These are phyloP conservation scores for Cantharis rustica DNA, from an alignment of 2,888 invertebrate species.

Conservation along the genomic window DNA sequence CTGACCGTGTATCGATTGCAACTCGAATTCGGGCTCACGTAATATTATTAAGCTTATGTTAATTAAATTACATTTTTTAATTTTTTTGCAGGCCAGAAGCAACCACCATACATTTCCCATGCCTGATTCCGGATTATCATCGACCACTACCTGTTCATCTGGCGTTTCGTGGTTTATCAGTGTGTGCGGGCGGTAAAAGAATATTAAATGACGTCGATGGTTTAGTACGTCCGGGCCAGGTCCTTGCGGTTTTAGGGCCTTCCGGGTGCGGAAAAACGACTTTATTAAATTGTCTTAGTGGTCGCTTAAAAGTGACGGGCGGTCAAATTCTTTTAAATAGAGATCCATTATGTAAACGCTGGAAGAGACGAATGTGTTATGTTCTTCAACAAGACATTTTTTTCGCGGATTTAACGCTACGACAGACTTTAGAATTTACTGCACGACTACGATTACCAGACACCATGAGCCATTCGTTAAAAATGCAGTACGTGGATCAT, in stretches of 20 bases:
- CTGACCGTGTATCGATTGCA: conserved; percentile 30
- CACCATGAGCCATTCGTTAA: conserved; percentile 70
- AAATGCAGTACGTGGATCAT: conserved; percentile 77
- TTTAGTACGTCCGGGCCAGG: conserved; percentile 74
- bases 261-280: conserved; percentile 82
- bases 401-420: conserved; percentile 76
- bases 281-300: conserved; percentile 74
- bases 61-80: not conserved
- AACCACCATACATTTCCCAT: conserved; percentile 64
- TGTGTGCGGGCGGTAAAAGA: conserved; percentile 58
- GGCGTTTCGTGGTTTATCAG: conserved; percentile 68
- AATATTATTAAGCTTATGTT: conserved; percentile 13
- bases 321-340: conserved; percentile 61
- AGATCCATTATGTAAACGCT: conserved; percentile 53
- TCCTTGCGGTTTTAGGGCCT: conserved; percentile 82
- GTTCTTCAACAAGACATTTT: conserved; percentile 83
- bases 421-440: conserved; percentile 73
- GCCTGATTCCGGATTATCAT: conserved; percentile 58
- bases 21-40: conserved; percentile 2
- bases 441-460: conserved; percentile 70
- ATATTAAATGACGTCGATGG: conserved; percentile 76
- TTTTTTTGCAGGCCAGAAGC: conserved; percentile 63
- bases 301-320: conserved; percentile 67
- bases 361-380: conserved; percentile 78
- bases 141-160: conserved; percentile 67